Conservation (phyloP, 2,113 vertebrate genomes). For the Alligator mississippiensis region DNA sequence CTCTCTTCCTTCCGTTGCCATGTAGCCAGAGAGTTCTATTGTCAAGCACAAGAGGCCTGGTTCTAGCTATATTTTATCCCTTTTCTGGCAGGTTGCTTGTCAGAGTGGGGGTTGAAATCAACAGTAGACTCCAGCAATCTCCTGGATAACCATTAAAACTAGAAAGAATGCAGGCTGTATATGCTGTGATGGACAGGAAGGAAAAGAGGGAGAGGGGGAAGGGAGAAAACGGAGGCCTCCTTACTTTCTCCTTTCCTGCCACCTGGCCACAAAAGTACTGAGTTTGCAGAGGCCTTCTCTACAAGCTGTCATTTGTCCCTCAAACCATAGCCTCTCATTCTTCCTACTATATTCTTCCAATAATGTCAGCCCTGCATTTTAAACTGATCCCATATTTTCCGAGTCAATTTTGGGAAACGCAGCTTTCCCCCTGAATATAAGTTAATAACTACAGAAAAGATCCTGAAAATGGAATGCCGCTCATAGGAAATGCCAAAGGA, state of each 20-base stretch:
- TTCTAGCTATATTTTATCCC: background rate
- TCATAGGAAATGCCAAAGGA: too few relatives aligned
- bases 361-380: too few relatives aligned
- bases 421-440: too few relatives aligned
- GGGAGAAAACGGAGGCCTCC: accelerated
- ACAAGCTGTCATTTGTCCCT: too few relatives aligned
- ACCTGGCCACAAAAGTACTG: background rate
- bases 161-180: background rate
- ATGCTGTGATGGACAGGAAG: background rate
- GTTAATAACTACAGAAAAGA: too few relatives aligned
- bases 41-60: background rate
- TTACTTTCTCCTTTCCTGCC: background rate
- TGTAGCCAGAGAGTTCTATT: background rate
- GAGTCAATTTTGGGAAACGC: too few relatives aligned
- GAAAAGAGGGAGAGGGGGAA: accelerated
- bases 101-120: background rate
- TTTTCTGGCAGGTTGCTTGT: background rate
- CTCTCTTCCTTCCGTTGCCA: background rate
- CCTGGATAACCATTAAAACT: background rate
- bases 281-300: too few relatives aligned
- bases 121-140: background rate
- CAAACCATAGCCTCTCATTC: too few relatives aligned
- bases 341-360: too few relatives aligned
- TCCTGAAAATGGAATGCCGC: too few relatives aligned
- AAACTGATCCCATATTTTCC: too few relatives aligned